These are phyloP conservation scores for Falcunculus frontatus DNA, from an alignment of 2,113 vertebrate genomes.

Conservation along the genomic window DNA sequence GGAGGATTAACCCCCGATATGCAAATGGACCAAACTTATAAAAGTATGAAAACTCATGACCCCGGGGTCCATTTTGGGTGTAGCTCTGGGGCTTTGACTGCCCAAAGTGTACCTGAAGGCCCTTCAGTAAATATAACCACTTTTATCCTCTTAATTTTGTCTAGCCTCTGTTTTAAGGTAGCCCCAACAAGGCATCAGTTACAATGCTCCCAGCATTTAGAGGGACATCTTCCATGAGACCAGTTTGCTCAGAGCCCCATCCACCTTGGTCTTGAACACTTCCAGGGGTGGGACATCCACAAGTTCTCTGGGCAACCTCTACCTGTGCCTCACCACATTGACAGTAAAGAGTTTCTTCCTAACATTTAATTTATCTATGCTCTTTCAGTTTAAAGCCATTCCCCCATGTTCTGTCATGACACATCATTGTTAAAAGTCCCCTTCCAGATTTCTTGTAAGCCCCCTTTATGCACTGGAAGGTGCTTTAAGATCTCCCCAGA, in stretches of 20 bases:
- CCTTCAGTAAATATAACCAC: neutral
- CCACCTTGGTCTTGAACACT: neutral
- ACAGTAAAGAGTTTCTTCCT: neutral
- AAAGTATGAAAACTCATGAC: neutral
- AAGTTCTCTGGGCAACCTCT: neutral
- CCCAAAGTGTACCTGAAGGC: neutral
- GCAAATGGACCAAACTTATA: neutral
- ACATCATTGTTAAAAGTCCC: neutral
- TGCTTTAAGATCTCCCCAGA: neutral
- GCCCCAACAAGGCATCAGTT: neutral
- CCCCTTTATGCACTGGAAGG: neutral
- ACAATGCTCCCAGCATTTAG: neutral
- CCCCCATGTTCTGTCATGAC: neutral
- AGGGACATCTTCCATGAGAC: neutral
- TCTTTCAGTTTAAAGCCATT: neutral
- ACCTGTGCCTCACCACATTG: neutral
- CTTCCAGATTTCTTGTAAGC: neutral
- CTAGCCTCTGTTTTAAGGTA: neutral
- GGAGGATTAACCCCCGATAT: neutral
- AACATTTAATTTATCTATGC: neutral
- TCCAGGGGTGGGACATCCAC: neutral
- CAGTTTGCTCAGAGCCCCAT: neutral
- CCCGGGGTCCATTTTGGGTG: rapidly evolving
- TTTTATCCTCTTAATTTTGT: neutral
- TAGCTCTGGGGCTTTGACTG: neutral